Conservation (phyloP, 2,888 invertebrate species). For the Baccha elongata region DNA sequence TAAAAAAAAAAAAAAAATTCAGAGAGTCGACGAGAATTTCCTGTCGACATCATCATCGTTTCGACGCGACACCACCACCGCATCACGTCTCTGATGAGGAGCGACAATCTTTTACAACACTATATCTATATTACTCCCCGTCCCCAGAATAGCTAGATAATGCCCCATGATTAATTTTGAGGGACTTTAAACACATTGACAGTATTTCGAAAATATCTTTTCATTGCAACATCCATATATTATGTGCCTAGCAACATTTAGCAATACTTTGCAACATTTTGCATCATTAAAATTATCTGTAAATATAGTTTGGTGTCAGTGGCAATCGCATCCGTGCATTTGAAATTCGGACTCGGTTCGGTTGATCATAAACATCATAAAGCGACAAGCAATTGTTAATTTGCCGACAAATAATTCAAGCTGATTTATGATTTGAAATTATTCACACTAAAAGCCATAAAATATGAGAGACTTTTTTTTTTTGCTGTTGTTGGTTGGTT, state of each 20-base stretch:
- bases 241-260: conserved; percentile 22
- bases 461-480: conserved; percentile 68
- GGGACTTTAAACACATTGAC: conserved; percentile 19
- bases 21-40: conserved; percentile 63
- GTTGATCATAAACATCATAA: conserved; percentile 72
- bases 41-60: conserved; percentile 67
- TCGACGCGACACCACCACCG: conserved; percentile 14
- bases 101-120: conserved; percentile 11
- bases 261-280: conserved; percentile 57
- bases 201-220: conserved; percentile 37
- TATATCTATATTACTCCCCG: no score
- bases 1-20: conserved; percentile 20
- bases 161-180: conserved; percentile 19
- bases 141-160: neutral
- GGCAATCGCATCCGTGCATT: conserved; percentile 48
- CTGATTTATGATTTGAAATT: conserved; percentile 75
- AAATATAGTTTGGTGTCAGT: conserved; percentile 37
- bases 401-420: conserved; percentile 75
- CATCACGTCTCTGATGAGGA: conserved; percentile 34
- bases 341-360: conserved; percentile 32
- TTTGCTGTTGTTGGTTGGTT: conserved; percentile 46
- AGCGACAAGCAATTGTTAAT: conserved; percentile 75
- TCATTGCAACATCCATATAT: conserved; percentile 50
- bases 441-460: conserved; percentile 75
- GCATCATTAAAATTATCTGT: conserved; percentile 15